Evolutionary conservation across 2,888 invertebrate species (phyloP).

Genomic region (Timandra comae): DNA sequence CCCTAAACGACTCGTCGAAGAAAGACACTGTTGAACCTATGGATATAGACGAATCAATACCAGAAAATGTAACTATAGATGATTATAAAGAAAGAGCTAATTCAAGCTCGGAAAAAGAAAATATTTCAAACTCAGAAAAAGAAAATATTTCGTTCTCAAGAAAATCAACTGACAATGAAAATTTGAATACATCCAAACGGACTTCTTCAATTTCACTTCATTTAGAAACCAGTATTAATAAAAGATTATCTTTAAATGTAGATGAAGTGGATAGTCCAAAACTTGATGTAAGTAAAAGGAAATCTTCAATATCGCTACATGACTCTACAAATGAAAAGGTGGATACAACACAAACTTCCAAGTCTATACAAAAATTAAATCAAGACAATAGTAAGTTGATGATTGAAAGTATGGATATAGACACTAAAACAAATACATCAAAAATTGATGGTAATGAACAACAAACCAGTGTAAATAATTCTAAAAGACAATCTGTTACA

Average conservation of each 20-base stretch:
- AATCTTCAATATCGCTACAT: slow-evolving; percentile 12
- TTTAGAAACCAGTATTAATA: not conserved
- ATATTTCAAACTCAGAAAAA: too few species aligned
- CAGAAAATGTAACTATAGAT: slow-evolving; percentile 38
- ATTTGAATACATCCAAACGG: not conserved
- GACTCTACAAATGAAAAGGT: slow-evolving; percentile 5
- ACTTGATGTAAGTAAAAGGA: slow-evolving; percentile 6
- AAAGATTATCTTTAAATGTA: slow-evolving; percentile 2
- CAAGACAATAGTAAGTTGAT: too few species aligned
- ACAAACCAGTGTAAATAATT: too few species aligned
- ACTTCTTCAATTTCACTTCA: not conserved
- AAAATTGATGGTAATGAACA: too few species aligned
- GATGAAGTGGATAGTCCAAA: too few species aligned
- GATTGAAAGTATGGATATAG: slow-evolving; percentile 7
- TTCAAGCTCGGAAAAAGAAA: slow-evolving; percentile 6
- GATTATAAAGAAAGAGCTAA: slow-evolving; percentile 25
- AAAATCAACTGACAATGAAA: slow-evolving; percentile 16
- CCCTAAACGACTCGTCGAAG: slow-evolving; percentile 16
- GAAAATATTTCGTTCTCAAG: too few species aligned
- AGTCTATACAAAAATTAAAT: too few species aligned
- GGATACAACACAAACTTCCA: slow-evolving; percentile 2
- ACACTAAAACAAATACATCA: too few species aligned
- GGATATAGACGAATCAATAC: slow-evolving; percentile 67
- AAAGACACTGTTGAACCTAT: slow-evolving; percentile 55
- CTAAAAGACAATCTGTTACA: too few species aligned